Conservation (phyloP, 2,888 invertebrate genomes). For the Hypselothyrea guttata region DNA sequence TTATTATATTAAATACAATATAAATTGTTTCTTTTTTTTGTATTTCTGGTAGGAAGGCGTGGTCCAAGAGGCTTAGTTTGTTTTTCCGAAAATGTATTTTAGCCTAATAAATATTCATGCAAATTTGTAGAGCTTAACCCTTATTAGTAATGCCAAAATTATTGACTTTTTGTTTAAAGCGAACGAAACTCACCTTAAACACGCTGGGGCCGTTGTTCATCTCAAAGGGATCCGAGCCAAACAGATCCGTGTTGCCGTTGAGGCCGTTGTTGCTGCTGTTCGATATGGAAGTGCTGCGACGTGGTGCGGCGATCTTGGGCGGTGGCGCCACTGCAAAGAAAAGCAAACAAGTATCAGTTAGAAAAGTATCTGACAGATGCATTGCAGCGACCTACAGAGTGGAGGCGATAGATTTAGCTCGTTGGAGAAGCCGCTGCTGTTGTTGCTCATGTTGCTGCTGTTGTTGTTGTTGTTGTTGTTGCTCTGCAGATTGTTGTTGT, state of each 20-base stretch:
- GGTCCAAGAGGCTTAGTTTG: no score
- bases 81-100: no score
- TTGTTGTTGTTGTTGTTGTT: conserved; percentile 76
- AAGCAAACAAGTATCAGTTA: conserved; percentile 4
- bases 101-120: no score
- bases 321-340: conserved; percentile 91
- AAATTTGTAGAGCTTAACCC: no score
- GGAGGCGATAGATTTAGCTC: conserved; percentile 84
- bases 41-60: no score
- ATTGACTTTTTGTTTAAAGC: no score
- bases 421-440: conserved; percentile 80
- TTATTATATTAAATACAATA: no score
- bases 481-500: conserved; percentile 66
- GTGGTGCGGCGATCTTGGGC: conserved; percentile 88
- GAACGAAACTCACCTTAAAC: conserved; percentile 76
- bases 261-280: conserved; percentile 51
- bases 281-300: conserved; percentile 76
- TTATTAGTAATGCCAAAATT: background rate
- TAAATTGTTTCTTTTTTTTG: no score
- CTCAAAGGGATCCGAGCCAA: conserved; percentile 90
- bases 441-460: conserved; percentile 72
- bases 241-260: conserved; percentile 86
- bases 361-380: background rate
- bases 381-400: conserved; percentile 89
- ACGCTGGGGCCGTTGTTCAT: conserved; percentile 78